These are phyloP conservation scores for Micrasema longulum DNA, from an alignment of 1,140 invertebrate genomes.

Conservation along the genomic window DNA sequence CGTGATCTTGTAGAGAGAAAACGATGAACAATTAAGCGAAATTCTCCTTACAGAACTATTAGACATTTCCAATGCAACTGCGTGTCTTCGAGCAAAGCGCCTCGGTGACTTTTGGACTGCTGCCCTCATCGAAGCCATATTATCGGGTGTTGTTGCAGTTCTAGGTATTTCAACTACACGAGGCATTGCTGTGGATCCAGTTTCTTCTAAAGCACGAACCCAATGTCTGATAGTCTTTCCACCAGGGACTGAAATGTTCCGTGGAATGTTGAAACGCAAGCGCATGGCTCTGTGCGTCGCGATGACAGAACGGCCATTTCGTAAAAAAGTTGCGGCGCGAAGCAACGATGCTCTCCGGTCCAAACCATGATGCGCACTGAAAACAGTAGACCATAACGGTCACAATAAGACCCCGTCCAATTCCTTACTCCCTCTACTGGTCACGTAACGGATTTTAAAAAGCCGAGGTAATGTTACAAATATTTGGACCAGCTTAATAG, in stretches of 20 bases:
- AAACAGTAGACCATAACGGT: too few species aligned
- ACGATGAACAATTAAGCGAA: background rate
- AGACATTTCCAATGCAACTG: background rate
- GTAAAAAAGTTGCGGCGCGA: background rate
- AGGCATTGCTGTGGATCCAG: background rate
- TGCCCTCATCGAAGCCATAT: background rate
- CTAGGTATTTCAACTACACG: background rate
- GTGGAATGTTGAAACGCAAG: background rate
- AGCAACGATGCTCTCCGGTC: background rate
- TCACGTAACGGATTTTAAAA: too few species aligned
- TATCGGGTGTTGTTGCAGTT: background rate
- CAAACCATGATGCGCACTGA: too few species aligned
- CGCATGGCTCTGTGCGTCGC: too few species aligned
- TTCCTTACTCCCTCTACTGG: too few species aligned
- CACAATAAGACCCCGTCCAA: too few species aligned
- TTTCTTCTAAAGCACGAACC: too few species aligned
- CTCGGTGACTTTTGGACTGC: background rate
- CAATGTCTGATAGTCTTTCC: too few species aligned
- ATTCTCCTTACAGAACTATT: background rate
- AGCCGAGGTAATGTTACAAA: too few species aligned
- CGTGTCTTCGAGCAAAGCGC: background rate
- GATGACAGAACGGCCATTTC: background rate
- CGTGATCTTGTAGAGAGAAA: too few species aligned
- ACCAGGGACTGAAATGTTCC: background rate
- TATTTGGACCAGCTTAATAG: too few species aligned